A percentile compares a stretch with the other conserved stretches of the same genome.
Conservation (phyloP, 2,888 invertebrate genomes). For the Rhimphoctona megacephalus region DNA sequence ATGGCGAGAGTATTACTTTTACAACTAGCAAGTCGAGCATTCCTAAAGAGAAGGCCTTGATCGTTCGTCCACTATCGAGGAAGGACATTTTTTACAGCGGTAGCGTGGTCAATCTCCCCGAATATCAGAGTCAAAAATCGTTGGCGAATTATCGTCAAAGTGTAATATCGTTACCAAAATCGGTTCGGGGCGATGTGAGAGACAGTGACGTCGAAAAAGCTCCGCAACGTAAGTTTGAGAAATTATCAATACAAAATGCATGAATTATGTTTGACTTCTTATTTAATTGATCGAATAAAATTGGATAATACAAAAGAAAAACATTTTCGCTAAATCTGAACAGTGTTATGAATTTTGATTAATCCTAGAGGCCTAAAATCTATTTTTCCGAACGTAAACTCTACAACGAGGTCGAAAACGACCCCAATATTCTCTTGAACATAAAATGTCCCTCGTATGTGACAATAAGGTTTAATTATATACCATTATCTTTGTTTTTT, state of each 20-base stretch:
- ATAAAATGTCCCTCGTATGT: too few species aligned
- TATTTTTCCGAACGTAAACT: too few species aligned
- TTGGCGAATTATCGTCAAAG: conserved; percentile 96
- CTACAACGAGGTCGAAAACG: too few species aligned
- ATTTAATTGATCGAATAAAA: too few species aligned
- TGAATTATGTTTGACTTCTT: not conserved
- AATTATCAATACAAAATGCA: not conserved
- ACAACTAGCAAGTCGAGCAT: conserved; percentile 86
- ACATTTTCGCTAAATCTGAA: too few species aligned
- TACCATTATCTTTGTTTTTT: too few species aligned
- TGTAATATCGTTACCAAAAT: conserved; percentile 93
- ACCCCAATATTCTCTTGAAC: too few species aligned
- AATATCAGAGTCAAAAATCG: conserved; percentile 96
- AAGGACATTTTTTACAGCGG: conserved; percentile 99
- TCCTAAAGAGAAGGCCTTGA: conserved; percentile 87
- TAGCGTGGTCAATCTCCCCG: conserved; percentile 96
- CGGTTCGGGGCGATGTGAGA: conserved; percentile 87
- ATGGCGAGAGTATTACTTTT: conserved; percentile 90
- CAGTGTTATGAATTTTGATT: too few species aligned
- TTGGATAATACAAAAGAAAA: too few species aligned
- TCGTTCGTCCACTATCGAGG: conserved; percentile 95
- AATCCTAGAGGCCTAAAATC: too few species aligned
- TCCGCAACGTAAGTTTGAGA: conserved; percentile 87
- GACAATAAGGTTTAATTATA: too few species aligned
- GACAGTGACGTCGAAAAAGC: conserved; percentile 89